Percentiles rank a stretch among this genome's conserved stretches.
These are phyloP conservation scores for Pseudochirops cupreus DNA, from an alignment of 2,797 vertebrate genomes.

Conservation along the genomic window DNA sequence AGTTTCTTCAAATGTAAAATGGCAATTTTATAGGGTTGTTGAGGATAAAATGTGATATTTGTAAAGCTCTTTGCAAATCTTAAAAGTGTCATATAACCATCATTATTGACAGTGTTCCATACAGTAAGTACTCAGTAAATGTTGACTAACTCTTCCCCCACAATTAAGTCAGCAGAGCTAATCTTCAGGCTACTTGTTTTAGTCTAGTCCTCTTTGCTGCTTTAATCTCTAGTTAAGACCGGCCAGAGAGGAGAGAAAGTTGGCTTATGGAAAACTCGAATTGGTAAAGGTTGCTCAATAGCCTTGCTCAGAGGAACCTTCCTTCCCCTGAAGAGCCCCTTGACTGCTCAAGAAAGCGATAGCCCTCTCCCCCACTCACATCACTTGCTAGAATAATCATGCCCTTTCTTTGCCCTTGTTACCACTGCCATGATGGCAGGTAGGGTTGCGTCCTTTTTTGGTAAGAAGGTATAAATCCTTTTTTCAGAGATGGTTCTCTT, in stretches of 20 bases:
- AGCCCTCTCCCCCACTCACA: background rate
- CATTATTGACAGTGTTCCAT: background rate
- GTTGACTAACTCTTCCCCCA: background rate
- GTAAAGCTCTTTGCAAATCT: background rate
- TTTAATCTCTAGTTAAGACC: background rate
- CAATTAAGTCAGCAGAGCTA: background rate
- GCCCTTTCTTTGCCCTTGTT: background rate
- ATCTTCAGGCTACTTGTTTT: background rate
- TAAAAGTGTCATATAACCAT: background rate
- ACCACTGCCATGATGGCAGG: background rate
- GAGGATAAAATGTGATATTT: background rate
- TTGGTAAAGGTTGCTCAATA: background rate
- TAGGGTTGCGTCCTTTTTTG: background rate
- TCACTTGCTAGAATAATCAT: background rate
- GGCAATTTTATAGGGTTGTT: background rate
- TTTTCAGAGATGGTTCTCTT: background rate
- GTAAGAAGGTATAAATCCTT: background rate
- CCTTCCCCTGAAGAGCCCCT: background rate
- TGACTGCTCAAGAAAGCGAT: background rate
- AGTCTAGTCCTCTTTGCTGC: background rate
- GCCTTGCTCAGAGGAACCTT: background rate
- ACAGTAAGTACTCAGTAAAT: background rate
- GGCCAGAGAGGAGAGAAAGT: background rate
- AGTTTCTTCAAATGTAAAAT: background rate
- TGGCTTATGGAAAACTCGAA: background rate